Base-by-base conservation (phyloP, 1,140 invertebrate species). In the Diorhabda sublineata region DNA sequence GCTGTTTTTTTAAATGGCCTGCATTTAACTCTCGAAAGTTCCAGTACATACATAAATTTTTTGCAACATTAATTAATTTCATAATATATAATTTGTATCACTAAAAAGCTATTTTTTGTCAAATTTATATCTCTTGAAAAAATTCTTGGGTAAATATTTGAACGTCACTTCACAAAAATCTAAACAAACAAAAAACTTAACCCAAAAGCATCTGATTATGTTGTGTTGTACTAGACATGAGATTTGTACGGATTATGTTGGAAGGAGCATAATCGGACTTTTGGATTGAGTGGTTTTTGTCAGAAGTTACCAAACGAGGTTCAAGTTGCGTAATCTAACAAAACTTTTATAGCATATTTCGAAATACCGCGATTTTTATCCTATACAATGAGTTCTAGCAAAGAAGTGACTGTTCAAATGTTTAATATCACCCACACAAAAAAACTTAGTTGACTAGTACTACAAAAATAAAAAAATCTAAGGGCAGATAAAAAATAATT, bases 41-140 rank as follows among this genome's bases (percentile, higher is more conserved):
- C 45, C 69, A 65, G 67, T 71, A 71, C 71, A 71, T 71, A 69
- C 70, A 73, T 73, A 75, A 73, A 57, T 58, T 70, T 72, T 71
- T 71, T 71, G 74, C 74, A 75, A 73, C 74, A 75, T 73, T 74
- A 69, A 73, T 73, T 68, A 69, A 69, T 71, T 72, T 64, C 70
- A 65, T 75, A 68, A 60, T 64, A 71, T 75, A 73, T 71, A 69
- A 72, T 71, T 72, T 73, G 69, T 74, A 74, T 70, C 71, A 72
- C 72, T 75, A 75, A 72, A 75, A 75, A 75, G 74, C 74, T 74
- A 75, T 72, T 69, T 64, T 75, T 66, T 72, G 58, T 73, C 73
- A 56, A 63, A 60, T 66, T 70, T 66, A 68, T 52, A 59, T 69
- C 64, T 67, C 58, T 66, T 68, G 69, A 60, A 66, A 71, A 58